phyloP scores from a whole-genome alignment of 2,113 vertebrate genomes.

The Amphiprion percula region DNA sequence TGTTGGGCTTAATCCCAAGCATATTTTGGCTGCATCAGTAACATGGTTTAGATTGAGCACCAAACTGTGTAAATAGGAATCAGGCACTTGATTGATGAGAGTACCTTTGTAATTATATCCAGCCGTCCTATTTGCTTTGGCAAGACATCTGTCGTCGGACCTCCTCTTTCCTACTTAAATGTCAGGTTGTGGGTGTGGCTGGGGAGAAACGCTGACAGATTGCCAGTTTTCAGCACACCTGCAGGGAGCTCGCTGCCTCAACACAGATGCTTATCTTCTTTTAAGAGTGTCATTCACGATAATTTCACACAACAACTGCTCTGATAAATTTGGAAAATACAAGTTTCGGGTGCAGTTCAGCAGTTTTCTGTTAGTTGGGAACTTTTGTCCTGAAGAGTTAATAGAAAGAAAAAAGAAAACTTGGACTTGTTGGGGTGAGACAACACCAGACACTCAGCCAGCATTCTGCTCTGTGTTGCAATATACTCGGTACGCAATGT shows the following conservation, averaged over 20 bases:
- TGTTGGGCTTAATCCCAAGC: constrained; percentile 33
- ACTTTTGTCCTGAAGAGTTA: constrained; percentile 37
- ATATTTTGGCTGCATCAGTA: constrained; percentile 21
- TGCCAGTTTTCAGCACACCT: constrained; percentile 77
- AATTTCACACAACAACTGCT: constrained; percentile 16
- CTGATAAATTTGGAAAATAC: background rate
- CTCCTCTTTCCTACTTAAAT: constrained; percentile 65
- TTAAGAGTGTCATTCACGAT: constrained; percentile 27
- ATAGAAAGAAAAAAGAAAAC: constrained; percentile 1
- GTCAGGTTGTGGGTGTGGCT: constrained; percentile 75
- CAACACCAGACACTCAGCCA: constrained; percentile 59
- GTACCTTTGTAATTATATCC: constrained; percentile 80
- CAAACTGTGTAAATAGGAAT: constrained; percentile 74
- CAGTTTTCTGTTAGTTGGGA: constrained; percentile 19
- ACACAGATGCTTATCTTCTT: constrained; percentile 47
- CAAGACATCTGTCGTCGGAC: constrained; percentile 74
- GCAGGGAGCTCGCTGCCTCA: constrained; percentile 57
- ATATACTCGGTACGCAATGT: constrained; percentile 55
- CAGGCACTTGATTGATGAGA: constrained; percentile 74
- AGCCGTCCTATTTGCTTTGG: constrained; percentile 78
- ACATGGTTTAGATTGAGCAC: constrained; percentile 53
- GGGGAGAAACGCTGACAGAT: constrained; percentile 71
- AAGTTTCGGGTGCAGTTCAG: constrained; percentile 15
- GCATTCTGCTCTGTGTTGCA: constrained; percentile 69
- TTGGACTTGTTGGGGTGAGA: constrained; percentile 20